These are phyloP conservation scores for Hypsopygia costalis DNA, from an alignment of 2,888 invertebrate species.

Conservation along the genomic window DNA sequence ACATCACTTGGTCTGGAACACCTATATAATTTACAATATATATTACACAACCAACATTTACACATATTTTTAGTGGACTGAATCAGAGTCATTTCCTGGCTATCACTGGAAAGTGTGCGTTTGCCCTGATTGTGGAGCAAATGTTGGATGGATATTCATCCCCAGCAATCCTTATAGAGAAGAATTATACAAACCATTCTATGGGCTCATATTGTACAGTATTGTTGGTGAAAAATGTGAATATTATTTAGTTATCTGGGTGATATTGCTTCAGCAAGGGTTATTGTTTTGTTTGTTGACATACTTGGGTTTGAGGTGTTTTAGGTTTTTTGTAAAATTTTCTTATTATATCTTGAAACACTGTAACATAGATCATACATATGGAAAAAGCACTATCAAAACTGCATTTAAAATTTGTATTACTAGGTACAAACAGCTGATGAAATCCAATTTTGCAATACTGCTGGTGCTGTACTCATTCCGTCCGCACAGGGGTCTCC, in stretches of 20 bases:
- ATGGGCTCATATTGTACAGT: slow-evolving; percentile 42
- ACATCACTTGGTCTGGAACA: no score
- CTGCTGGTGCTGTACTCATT: no score
- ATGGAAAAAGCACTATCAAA: no score
- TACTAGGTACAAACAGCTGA: no score
- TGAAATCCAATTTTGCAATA: no score
- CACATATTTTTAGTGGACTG: slow-evolving; percentile 67
- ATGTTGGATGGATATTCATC: slow-evolving; percentile 80
- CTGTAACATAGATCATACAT: no score
- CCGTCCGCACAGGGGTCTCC: no score
- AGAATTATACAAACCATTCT: slow-evolving; percentile 34
- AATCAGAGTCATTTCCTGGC: slow-evolving; percentile 75
- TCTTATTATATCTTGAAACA: no score
- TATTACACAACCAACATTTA: no score
- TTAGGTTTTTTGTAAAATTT: no score
- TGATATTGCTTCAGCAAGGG: not conserved
- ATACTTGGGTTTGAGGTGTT: slow-evolving; percentile 1
- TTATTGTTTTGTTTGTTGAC: slow-evolving; percentile 10
- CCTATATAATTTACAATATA: no score
- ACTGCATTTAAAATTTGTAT: no score
- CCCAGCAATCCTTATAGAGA: slow-evolving; percentile 34
- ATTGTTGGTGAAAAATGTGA: slow-evolving; percentile 59
- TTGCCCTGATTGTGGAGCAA: slow-evolving; percentile 78
- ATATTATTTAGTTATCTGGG: slow-evolving; percentile 25
- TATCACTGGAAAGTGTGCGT: slow-evolving; percentile 79